Evolutionary conservation across 1,140 invertebrate species (phyloP), one percentile per base, ranked within the genome.

Genomic region (Sinella curviseta): DNA sequence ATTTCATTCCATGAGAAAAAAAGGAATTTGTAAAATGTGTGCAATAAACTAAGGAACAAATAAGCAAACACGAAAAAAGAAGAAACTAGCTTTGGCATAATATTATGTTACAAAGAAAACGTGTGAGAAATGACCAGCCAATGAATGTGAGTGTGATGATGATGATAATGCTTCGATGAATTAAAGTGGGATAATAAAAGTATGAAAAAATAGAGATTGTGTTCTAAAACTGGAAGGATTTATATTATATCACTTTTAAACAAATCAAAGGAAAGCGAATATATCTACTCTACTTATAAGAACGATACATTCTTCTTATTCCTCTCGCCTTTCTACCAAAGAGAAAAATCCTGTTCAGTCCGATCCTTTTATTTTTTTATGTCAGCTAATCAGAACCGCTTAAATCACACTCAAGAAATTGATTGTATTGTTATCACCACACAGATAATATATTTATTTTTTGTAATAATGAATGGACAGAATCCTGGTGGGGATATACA

Each of bases 321-420:
- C 39, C 20, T 48, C 39, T 20, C 8, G 39, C 20, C 20, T 48
- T 20, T 48, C 39, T 48, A n/a, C n/a, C n/a, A n/a, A 48, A 48
- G 20, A 12, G 20, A 48, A 48, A 48, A 48, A 48, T 48, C 39
- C 39, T 12, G 39, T 20, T 48, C 20, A 8, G 39, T 48, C n/a
- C n/a, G n/a, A 48, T 48, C 20, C 39, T 12, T 48, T 48, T 48
- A 12, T 12, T 48, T 12, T 48, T 48, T 48, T 48, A 8, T 48
- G 39, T n/a, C n/a, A n/a, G 39, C 39, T 65, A 65, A 65, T 65
- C 57, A 65, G 57, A 65, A 65, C 57, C 57, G 4, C 57, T 65
- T 65, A 65, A 65, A 65, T 65, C 57, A 65, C 24, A 65, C 14
- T 16, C 24, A n/a, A 17, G 39, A 65, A 65, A 65, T 65, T 65